A percentile compares a stretch with the other conserved stretches of the same genome.
Evolutionary conservation across 2,797 vertebrate species (phyloP).

Genomic region (Tauraco hartlaubi): DNA sequence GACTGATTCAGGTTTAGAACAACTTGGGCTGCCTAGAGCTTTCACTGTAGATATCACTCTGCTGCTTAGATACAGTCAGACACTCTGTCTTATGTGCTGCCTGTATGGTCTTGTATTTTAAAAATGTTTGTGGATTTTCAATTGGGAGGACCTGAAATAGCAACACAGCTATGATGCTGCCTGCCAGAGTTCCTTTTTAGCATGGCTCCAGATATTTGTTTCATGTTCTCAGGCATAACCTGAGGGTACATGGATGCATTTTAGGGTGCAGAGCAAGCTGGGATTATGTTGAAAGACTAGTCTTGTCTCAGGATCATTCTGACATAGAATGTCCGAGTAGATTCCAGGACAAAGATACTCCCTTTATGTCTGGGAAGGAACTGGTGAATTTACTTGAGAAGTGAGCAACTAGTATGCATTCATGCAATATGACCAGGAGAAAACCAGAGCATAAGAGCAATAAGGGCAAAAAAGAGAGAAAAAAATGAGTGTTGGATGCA

Average conservation of each 20-base stretch:
- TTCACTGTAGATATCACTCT: rapidly evolving
- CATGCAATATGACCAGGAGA: neutral
- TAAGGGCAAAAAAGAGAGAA: neutral
- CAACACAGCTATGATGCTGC: neutral
- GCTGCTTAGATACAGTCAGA: neutral
- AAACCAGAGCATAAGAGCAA: neutral
- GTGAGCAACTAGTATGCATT: rapidly evolving
- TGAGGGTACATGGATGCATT: neutral
- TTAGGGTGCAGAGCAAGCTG: neutral
- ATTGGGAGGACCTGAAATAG: neutral
- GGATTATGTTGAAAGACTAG: neutral
- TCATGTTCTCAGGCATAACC: neutral
- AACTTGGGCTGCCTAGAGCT: neutral
- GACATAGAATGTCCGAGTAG: too few relatives aligned
- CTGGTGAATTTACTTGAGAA: neutral
- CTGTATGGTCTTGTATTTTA: neutral
- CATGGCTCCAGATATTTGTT: neutral
- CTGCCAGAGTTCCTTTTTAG: neutral
- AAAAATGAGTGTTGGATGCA: rapidly evolving
- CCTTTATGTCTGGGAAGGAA: neutral
- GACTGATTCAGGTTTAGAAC: neutral
- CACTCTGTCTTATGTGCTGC: neutral
- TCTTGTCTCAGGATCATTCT: neutral
- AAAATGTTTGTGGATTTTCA: neutral
- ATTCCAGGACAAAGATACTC: neutral